Evolutionary conservation across 2,797 vertebrate genomes (phyloP), one percentile per base, ranked within the genome.

Genomic region (Sebastes iracundus): DNA sequence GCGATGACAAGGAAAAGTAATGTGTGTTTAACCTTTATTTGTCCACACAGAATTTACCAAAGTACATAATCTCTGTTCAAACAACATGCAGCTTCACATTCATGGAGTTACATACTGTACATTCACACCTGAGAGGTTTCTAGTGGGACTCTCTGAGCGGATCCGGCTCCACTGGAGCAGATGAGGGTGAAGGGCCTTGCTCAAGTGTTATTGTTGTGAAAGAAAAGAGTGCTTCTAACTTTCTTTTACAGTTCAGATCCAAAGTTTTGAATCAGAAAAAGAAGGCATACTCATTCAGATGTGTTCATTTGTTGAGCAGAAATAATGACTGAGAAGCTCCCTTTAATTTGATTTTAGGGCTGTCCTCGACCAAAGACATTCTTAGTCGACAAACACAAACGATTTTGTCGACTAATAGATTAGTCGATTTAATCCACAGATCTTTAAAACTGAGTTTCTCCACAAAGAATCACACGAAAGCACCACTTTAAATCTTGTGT

Each of bases 21-120:
- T 61, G 59, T 81, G 58, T 76, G 35, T 85, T 82, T 83, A 75
- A 85, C 79, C 72, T 86, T 87, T 80, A 73, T 80, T 75, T 67
- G 81, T 77, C 70, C 77, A 72, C 25, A n/a, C 27, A 67, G 38
- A 79, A 56, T 83, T 88, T 78, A 55, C 77, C 67, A 82, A 46
- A 70, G 79, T 61, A 30, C 75, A 18, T 80, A 58, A 72, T 83
- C 72, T 83, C 52, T n/a, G 30, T 80, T 72, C 66, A 53, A 84
- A 81, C 59, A 81, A 38, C 65, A 46, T 16, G 53, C 65, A 61
- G 62, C 79, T 79, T 72, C 73, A 74, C 71, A 58, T 82, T 79
- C 27, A 32, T 11, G 14, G 64, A 61, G 71, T 81, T 55, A 58
- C 59, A 74, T 30, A 32, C 22, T 66, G 70, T 55, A 70, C 80